Base-by-base conservation (phyloP, 1,140 invertebrate genomes). In the Stenopsyche tienmushanensis region DNA sequence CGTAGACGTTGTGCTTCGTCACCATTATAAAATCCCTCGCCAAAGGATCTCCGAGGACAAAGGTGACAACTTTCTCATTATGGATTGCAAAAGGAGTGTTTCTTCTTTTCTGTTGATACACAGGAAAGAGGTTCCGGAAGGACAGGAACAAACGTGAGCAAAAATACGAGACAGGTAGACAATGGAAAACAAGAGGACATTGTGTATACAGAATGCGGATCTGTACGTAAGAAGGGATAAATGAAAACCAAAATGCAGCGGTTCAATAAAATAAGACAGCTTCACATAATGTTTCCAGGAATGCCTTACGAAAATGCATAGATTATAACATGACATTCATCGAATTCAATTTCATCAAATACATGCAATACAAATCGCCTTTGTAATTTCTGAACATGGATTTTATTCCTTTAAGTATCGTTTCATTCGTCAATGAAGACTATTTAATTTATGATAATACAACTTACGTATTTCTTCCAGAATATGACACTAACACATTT, bases 1-100 rank as follows among this genome's bases (percentile, higher is more conserved):
- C n/a, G n/a, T 34, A 34, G 13, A 5, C 29, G 29, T 34, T 5
- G 29, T 34, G 29, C 29, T 5, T 34, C 29, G 29, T 13, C 29
- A 13, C 29, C 29, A 34, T 34, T 34, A 34, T 34, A 34, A 34
- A 34, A 34, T 5, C 29, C 29, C 29, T n/a, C 29, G 29, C 5
- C 29, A 34, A 34, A 47, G 44, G 18, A 47, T 47, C 18, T 5
- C 44, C 18, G 7, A 21, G 24, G 8, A 60, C 57, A 60, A 60
- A 60, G 57, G 42, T 39, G 42, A 26, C 57, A 60, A 60, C 57
- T 60, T 60, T 47, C 42, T 47, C 44, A 60, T 60, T 60, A 60
- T 60, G 47, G 57, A 60, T 60, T 60, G 57, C 44, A 47, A 47
- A 20, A 47, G 17, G 23, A 47, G 57, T 47, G 24, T 49, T 26